A percentile compares a stretch with the other conserved stretches of the same genome.
These are phyloP conservation scores for Delia radicum DNA, from an alignment of 1,140 invertebrate species.

Conservation along the genomic window DNA sequence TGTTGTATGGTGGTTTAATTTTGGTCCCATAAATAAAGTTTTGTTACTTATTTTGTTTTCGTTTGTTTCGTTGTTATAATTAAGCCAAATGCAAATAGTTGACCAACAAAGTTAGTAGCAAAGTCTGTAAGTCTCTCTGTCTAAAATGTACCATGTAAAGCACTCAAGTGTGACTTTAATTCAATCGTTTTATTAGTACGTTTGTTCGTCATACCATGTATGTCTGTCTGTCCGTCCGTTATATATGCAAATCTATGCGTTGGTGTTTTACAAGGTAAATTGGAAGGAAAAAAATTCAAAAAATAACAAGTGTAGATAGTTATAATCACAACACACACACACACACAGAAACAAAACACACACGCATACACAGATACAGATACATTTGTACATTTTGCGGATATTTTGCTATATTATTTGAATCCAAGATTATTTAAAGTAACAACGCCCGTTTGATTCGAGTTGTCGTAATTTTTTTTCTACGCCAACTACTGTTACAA, in stretches of 20 bases:
- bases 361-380: neutral
- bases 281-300: constrained; percentile 1
- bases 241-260: constrained; percentile 17
- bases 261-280: constrained; percentile 20
- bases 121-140: neutral
- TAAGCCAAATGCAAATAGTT: neutral
- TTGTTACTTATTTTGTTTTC: neutral
- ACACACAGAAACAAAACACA: neutral
- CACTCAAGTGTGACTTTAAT: constrained; percentile 8
- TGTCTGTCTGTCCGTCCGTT: neutral
- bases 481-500: constrained; percentile 18
- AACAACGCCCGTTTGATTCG: neutral
- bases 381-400: neutral
- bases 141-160: neutral
- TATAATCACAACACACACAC: neutral
- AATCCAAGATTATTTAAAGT: neutral
- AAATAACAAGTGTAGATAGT: constrained; percentile 8
- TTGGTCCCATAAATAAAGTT: neutral
- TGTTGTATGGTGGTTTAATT: neutral
- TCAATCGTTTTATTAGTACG: neutral
- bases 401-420: neutral
- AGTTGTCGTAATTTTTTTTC: neutral
- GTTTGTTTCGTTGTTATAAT: neutral
- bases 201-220: neutral
- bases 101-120: neutral